These are phyloP conservation scores for Panthera tigris DNA, from an alignment of 2,113 vertebrate genomes.

Conservation along the genomic window DNA sequence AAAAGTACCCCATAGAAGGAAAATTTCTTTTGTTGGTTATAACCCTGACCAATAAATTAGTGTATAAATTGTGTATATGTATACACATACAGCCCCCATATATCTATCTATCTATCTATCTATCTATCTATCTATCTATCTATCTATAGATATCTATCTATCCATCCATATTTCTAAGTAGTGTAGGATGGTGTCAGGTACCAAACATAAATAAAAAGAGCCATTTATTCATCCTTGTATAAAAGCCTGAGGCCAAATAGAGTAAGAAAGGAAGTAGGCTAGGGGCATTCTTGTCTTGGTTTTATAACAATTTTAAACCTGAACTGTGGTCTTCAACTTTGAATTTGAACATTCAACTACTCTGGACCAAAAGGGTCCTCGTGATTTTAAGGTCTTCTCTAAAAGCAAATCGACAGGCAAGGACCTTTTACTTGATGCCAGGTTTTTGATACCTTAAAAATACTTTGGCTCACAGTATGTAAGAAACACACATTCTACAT, in stretches of 20 bases:
- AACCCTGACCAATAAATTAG: neutral
- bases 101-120: neutral
- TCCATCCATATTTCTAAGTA: neutral
- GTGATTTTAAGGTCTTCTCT: constrained; percentile 1
- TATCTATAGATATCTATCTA: too few species aligned
- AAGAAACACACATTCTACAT: neutral
- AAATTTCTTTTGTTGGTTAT: neutral
- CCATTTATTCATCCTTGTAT: neutral
- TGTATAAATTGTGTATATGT: neutral
- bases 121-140: too few species aligned
- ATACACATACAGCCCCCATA: neutral
- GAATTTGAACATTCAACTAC: neutral
- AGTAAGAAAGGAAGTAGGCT: neutral
- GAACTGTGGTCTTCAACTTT: neutral
- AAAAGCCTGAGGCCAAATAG: neutral
- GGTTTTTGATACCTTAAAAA: neutral
- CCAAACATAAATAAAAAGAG: neutral
- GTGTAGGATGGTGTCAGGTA: neutral
- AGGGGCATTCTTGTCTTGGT: neutral
- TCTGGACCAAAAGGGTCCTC: neutral
- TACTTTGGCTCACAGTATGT: neutral
- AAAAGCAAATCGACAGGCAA: neutral
- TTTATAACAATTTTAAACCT: neutral
- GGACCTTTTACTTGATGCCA: neutral
- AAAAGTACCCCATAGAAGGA: neutral